Evolutionary conservation across 2,888 invertebrate genomes (phyloP).

Genomic region (Archips xylosteana): DNA sequence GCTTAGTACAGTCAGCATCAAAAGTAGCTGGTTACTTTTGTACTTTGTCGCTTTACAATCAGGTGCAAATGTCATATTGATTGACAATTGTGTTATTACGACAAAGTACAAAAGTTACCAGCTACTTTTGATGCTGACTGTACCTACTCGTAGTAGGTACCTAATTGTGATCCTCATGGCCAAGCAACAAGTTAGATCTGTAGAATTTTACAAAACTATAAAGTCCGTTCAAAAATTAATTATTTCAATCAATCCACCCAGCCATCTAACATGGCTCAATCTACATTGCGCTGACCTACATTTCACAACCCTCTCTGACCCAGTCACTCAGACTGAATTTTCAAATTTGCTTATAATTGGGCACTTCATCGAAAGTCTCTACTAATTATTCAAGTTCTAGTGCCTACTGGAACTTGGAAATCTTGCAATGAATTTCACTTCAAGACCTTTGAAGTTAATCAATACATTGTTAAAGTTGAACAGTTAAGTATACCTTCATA

Average conservation of each 20-base stretch:
- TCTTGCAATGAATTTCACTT: neutral
- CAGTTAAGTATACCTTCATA: neutral
- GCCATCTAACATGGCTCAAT: slow-evolving; percentile 30
- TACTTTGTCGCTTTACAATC: no score
- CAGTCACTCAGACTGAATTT: slow-evolving; percentile 29
- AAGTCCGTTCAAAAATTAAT: slow-evolving; percentile 12
- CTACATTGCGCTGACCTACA: slow-evolving; percentile 36
- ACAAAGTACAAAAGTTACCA: no score
- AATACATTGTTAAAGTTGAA: neutral
- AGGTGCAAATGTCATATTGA: no score
- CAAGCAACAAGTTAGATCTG: neutral
- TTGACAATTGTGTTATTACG: no score
- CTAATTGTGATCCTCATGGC: neutral
- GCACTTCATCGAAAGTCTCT: slow-evolving; percentile 34
- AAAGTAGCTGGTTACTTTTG: no score
- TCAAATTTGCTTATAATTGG: slow-evolving; percentile 39
- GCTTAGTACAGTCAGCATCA: no score
- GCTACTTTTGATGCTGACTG: no score
- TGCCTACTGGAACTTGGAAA: slow-evolving; percentile 3
- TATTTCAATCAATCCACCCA: slow-evolving; percentile 28
- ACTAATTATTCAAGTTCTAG: slow-evolving; percentile 33
- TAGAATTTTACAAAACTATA: neutral
- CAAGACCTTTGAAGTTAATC: neutral
- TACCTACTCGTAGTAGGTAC: neutral
- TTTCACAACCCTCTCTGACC: slow-evolving; percentile 38